These are phyloP conservation scores for Malurus splendens DNA, from an alignment of 2,797 vertebrate species.

Conservation along the genomic window DNA sequence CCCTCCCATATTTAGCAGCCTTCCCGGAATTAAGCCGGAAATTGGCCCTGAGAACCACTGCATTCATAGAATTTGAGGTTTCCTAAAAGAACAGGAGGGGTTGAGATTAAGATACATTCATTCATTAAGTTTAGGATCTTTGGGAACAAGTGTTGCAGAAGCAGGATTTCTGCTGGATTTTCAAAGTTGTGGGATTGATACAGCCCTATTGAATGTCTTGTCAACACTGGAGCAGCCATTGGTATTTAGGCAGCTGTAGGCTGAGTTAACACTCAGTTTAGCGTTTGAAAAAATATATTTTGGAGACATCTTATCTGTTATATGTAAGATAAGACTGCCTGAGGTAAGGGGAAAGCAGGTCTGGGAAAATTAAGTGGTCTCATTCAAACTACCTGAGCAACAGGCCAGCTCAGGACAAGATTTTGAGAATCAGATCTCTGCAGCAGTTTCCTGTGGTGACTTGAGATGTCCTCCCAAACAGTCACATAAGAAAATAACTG, in stretches of 20 bases:
- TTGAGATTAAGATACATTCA: not conserved
- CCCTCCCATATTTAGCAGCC: rapidly evolving
- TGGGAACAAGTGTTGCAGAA: not conserved
- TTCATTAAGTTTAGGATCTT: not conserved
- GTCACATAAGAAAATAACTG: not conserved
- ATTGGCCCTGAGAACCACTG: not conserved
- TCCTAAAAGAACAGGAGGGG: not conserved
- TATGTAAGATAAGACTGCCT: not conserved
- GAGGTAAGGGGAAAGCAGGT: not conserved
- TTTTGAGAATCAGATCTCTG: not conserved
- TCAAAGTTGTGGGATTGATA: not conserved
- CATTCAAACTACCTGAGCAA: not conserved
- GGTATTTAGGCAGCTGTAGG: not conserved
- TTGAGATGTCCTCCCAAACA: not conserved
- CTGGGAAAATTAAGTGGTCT: not conserved
- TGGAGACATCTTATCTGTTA: not conserved
- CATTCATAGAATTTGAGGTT: not conserved
- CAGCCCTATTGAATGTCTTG: not conserved
- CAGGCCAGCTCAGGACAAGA: not conserved
- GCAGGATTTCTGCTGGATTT: not conserved
- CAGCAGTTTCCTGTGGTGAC: not conserved
- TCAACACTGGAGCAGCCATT: not conserved
- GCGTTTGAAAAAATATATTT: not conserved
- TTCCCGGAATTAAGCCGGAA: not conserved
- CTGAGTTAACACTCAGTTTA: not conserved